Conservation (phyloP, 2,113 vertebrate species). For the Scolopax mira region DNA sequence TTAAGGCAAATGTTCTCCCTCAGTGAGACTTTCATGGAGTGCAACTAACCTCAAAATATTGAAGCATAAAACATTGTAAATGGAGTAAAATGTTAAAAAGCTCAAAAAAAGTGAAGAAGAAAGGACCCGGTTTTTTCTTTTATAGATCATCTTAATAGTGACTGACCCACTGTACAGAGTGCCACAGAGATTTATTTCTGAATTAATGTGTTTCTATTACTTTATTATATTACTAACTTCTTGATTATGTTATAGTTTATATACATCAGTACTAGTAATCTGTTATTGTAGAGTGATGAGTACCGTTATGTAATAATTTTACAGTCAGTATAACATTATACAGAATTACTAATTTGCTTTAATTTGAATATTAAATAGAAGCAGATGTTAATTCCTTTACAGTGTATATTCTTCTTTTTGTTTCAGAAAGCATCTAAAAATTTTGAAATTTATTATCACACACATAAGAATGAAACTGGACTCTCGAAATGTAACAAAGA, state of each 20-base stretch:
- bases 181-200: not conserved
- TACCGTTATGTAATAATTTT: not conserved
- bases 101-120: not conserved
- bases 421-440: not conserved
- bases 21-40: not conserved
- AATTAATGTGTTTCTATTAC: not conserved
- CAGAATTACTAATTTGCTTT: not conserved
- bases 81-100: not conserved
- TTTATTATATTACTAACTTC: not conserved
- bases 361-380: not conserved
- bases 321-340: not conserved
- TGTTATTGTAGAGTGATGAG: not conserved
- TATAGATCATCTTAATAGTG: not conserved
- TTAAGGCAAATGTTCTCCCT: not conserved
- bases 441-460: not conserved
- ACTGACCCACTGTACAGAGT: not conserved
- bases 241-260: not conserved
- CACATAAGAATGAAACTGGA: not conserved
- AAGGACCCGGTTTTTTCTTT: not conserved
- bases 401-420: not conserved
- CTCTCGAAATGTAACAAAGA: not conserved
- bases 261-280: not conserved
- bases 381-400: not conserved
- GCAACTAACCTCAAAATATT: not conserved
- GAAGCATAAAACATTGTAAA: not conserved